Percentiles rank a stretch among this genome's conserved stretches.
phyloP scores from a whole-genome alignment of 2,113 vertebrate genomes.

The Diglossa brunneiventris region DNA sequence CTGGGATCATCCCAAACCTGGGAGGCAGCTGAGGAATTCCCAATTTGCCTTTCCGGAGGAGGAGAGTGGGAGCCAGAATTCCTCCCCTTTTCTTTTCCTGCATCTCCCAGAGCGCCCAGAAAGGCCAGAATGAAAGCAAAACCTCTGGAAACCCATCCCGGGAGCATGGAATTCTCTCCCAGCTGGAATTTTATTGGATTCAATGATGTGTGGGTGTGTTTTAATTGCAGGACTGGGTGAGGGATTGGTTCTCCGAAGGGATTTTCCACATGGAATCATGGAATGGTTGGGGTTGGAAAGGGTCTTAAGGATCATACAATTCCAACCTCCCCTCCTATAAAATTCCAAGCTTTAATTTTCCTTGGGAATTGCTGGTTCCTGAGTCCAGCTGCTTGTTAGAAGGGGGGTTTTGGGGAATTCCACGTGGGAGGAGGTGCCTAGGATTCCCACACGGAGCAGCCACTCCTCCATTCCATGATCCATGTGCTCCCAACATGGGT shows the following conservation, averaged over 20 bases:
- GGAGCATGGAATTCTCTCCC: not conserved
- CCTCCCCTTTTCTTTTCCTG: not conserved
- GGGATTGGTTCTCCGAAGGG: not conserved
- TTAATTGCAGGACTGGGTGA: not conserved
- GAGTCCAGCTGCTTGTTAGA: not conserved
- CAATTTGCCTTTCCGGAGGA: not conserved
- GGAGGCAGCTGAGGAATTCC: not conserved
- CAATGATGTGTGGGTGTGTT: not conserved
- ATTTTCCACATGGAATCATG: not conserved
- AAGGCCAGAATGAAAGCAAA: not conserved
- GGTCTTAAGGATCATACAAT: not conserved
- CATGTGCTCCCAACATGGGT: fast-evolving
- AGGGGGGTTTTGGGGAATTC: not conserved
- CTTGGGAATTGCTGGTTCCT: not conserved
- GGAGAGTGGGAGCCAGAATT: not conserved
- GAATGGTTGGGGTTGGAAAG: not conserved
- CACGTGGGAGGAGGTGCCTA: not conserved
- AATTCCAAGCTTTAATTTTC: not conserved
- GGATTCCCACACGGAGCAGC: not conserved
- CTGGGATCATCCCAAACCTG: not conserved
- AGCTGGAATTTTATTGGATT: not conserved
- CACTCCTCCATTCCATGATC: not conserved
- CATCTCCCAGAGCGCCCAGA: not conserved
- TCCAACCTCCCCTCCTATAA: not conserved
- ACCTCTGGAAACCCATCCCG: not conserved